Evolutionary conservation across 2,113 vertebrate species (phyloP), one percentile per base, ranked within the genome.

Genomic region (Bufo gargarizans): DNA sequence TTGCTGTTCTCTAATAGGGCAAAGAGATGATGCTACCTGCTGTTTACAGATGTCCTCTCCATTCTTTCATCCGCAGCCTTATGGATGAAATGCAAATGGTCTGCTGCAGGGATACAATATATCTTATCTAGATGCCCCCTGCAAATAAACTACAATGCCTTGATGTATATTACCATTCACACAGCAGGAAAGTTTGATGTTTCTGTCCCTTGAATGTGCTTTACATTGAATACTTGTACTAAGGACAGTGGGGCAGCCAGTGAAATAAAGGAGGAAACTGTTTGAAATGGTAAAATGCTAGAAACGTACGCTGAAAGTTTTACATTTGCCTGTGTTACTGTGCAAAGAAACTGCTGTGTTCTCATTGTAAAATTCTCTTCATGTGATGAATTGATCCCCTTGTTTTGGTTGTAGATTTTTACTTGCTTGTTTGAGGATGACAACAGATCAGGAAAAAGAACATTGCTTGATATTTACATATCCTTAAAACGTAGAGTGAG

Each of bases 391-490:
- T 82, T 65, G 59, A 82, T 82, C 80, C 80, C 20, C 20, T 9
- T 49, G 59, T n/a, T 65, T 82, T 49, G 22, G 11, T 12, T 67
- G 81, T n/a, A 82, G 17, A 82, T 53, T 83, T 67, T 33, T 69
- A 49, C 9, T 49, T 33, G 47, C 13, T 53, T 83, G 47, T 84
- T 69, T 53, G 82, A 71, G 65, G 49, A 69, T 84, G 82, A 84
- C 49, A 84, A 53, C 47, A 71, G 82, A 69, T 84, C 67, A 33
- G 16, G 14, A 55, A 84, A 84, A 55, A 45, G 47, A 69, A 83
- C 61, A 83, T 53, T 67, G 61, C 11, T 53, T 50, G 47, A 55
- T 84, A 53, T 84, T 71, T 84, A 69, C 49, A 67, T 83, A 67
- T 61, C 11, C 61, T 47, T 50, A 10, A 63, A 20, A 50, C 13